These are phyloP conservation scores for Aplysina aerophoba DNA, from an alignment of 37 sponge, comb jelly and placozoan species.

Conservation along the genomic window DNA sequence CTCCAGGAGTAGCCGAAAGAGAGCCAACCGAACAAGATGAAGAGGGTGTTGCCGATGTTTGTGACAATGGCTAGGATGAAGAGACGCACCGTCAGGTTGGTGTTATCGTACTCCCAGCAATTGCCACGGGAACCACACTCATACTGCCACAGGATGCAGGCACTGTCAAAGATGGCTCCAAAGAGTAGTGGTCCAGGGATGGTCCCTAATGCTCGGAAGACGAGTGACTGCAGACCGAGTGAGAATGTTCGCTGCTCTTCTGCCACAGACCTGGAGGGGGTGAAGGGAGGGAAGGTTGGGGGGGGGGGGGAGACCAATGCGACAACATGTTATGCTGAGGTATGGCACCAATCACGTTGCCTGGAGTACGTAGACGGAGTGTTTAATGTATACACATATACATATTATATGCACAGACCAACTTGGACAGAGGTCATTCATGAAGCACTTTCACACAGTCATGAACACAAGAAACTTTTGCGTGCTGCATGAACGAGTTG, in stretches of 20 bases:
- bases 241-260: constrained; percentile 37
- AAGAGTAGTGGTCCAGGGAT: constrained; percentile 48
- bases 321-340: no score
- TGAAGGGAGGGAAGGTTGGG: background rate
- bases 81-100: background rate
- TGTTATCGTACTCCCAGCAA: constrained; percentile 47
- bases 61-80: background rate
- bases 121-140: constrained; percentile 40
- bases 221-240: constrained; percentile 31
- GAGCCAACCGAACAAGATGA: background rate
- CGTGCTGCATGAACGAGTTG: background rate
- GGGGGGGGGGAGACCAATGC: no score
- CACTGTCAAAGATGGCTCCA: constrained; percentile 37
- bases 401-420: no score
- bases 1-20: background rate
- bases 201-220: constrained; percentile 15
- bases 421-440: no score
- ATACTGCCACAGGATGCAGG: constrained; percentile 48
- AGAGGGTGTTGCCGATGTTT: background rate
- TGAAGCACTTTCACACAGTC: background rate
- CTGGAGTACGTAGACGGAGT: no score
- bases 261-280: constrained; percentile 26
- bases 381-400: no score
- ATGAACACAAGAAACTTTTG: background rate
- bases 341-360: no score